Conservation (phyloP, 2,888 invertebrate species). For the Synergus laeviventris region DNA sequence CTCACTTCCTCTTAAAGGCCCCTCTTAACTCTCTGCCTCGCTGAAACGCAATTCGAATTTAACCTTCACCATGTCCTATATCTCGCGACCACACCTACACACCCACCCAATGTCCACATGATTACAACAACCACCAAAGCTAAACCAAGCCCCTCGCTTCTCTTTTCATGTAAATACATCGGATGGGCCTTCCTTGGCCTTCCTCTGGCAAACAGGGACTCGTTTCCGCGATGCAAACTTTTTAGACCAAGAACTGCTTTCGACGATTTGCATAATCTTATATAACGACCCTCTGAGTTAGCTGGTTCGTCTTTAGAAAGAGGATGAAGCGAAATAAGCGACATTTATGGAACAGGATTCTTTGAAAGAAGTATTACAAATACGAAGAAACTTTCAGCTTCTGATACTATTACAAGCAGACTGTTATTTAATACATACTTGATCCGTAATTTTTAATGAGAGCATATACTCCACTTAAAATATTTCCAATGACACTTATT, state of each 20-base stretch:
- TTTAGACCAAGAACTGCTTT: conserved; percentile 28
- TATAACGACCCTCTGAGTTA: conserved; percentile 2
- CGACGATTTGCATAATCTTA: conserved; percentile 31
- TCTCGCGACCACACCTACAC: conserved; percentile 61
- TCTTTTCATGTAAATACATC: neutral
- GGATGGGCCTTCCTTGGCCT: neutral
- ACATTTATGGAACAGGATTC: neutral
- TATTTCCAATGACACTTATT: no score
- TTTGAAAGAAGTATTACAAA: no score
- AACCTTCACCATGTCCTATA: conserved; percentile 65
- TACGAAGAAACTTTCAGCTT: no score
- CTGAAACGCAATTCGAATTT: conserved; percentile 59
- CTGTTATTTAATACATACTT: no score
- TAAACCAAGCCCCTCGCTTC: conserved; percentile 11
- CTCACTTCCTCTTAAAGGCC: conserved; percentile 11
- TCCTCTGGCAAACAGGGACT: conserved; percentile 25
- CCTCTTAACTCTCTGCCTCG: conserved; percentile 46
- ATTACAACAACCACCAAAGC: conserved; percentile 40
- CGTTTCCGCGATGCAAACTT: conserved; percentile 28
- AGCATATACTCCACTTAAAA: no score
- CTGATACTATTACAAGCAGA: no score
- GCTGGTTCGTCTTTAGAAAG: neutral
- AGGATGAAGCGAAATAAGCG: neutral
- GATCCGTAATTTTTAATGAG: no score
- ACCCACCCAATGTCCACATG: conserved; percentile 46